Evolutionary conservation across 92 coral and sea anemone species (phyloP).

Genomic region (Blastomussa wellsi): DNA sequence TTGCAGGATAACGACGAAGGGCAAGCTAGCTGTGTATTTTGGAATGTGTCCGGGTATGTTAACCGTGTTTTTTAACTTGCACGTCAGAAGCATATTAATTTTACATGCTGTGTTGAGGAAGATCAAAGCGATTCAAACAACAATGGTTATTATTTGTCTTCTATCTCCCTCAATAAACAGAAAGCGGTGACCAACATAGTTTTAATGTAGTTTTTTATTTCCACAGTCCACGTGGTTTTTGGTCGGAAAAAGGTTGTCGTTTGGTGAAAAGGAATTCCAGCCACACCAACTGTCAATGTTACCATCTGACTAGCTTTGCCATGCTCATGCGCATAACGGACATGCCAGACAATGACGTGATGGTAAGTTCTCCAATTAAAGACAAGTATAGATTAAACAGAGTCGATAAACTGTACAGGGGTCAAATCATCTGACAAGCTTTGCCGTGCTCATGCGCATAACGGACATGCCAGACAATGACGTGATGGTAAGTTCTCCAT

Average conservation of each 20-base stretch:
- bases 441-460: slow-evolving; percentile 48
- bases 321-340: slow-evolving; percentile 77
- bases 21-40: slow-evolving; percentile 50
- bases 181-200: background rate
- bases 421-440: background rate
- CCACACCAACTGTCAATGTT: slow-evolving; percentile 82
- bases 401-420: background rate
- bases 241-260: slow-evolving; percentile 84
- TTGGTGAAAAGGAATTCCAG: slow-evolving; percentile 48
- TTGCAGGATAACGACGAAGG: slow-evolving; percentile 15
- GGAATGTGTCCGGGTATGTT: slow-evolving; percentile 53
- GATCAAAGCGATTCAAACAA: background rate
- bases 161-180: background rate
- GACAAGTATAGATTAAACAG: too few species aligned
- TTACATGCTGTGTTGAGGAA: background rate
- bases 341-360: slow-evolving; percentile 31
- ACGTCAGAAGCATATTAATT: background rate
- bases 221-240: slow-evolving; percentile 59
- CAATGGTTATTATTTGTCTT: background rate
- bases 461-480: slow-evolving; percentile 31
- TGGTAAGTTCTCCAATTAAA: slow-evolving; percentile 37
- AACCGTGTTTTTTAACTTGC: background rate
- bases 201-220: background rate
- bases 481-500: slow-evolving; percentile 48
- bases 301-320: slow-evolving; percentile 89